Conservation (phyloP, 1,140 invertebrate genomes). For the Triops longicaudatus region DNA sequence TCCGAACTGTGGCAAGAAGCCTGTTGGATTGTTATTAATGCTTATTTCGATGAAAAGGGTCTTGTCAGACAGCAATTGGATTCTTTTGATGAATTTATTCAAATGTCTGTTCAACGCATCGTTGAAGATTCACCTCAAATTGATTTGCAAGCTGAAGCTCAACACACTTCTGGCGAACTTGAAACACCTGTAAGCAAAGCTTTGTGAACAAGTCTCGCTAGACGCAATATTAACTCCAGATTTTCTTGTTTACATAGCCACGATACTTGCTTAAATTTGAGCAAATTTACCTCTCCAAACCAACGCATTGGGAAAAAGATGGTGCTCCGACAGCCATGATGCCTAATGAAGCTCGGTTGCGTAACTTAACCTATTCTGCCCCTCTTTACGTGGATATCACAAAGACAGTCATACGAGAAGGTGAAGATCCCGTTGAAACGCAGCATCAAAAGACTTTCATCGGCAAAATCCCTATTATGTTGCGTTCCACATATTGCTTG, state of each 20-base stretch:
- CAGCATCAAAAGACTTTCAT: conserved; percentile 97
- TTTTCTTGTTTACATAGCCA: conserved; percentile 48
- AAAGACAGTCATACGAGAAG: conserved; percentile 85
- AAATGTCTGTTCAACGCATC: conserved; percentile 98
- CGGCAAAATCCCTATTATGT: conserved; percentile 99
- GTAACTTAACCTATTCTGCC: conserved; percentile 88
- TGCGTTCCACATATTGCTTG: conserved; percentile 92
- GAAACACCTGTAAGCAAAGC: conserved; percentile 64
- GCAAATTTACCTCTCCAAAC: conserved; percentile 97
- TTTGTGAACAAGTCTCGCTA: conserved; percentile 10
- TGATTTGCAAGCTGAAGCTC: conserved; percentile 93
- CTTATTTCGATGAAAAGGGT: conserved; percentile 99
- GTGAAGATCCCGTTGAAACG: conserved; percentile 83
- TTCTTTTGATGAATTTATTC: conserved; percentile 99
- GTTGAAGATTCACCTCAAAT: conserved; percentile 97
- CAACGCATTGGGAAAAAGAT: conserved; percentile 99
- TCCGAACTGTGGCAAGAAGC: conserved; percentile 97
- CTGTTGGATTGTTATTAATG: conserved; percentile 99
- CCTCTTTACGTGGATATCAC: conserved; percentile 97
- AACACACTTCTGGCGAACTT: conserved; percentile 84
- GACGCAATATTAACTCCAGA: neutral
- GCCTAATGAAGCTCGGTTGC: conserved; percentile 91
- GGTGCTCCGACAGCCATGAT: conserved; percentile 97
- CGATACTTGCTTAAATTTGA: conserved; percentile 92
- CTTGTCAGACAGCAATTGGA: conserved; percentile 96